Evolutionary conservation across 1,140 invertebrate species (phyloP).

Genomic region (Epicauta chinensis): DNA sequence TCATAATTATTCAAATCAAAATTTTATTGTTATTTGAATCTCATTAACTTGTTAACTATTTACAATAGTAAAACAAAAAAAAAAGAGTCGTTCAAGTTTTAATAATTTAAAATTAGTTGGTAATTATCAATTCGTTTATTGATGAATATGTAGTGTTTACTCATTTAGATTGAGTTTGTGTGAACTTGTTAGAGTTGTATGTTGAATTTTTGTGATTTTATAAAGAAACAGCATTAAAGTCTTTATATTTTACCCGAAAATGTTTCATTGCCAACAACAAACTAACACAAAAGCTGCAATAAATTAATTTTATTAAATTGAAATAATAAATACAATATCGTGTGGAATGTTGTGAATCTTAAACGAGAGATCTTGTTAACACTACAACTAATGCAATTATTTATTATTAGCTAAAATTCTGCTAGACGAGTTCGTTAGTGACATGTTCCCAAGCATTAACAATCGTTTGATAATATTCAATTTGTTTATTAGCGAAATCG

Average conservation of each 20-base stretch:
- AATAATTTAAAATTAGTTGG: slow-evolving; percentile 26
- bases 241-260: slow-evolving; percentile 13
- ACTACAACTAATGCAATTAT: too few relatives aligned
- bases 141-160: slow-evolving; percentile 19
- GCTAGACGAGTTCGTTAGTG: slow-evolving; percentile 27
- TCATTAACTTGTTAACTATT: background rate
- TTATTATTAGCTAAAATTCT: too few relatives aligned
- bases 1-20: slow-evolving; percentile 20
- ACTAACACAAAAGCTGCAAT: too few relatives aligned
- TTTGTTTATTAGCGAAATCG: slow-evolving; percentile 61
- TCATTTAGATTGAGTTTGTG: slow-evolving; percentile 34
- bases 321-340: too few relatives aligned
- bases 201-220: slow-evolving; percentile 40
- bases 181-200: slow-evolving; percentile 36
- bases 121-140: slow-evolving; percentile 17
- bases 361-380: too few relatives aligned
- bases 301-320: too few relatives aligned
- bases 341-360: too few relatives aligned
- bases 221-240: slow-evolving; percentile 28
- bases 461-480: slow-evolving; percentile 60
- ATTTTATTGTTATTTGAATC: background rate
- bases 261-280: too few relatives aligned
- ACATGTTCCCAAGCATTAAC: slow-evolving; percentile 54
- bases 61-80: slow-evolving; percentile 12
- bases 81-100: slow-evolving; percentile 22